Evolutionary conservation across 2,797 vertebrate species (phyloP).

Genomic region (Tapirus indicus): DNA sequence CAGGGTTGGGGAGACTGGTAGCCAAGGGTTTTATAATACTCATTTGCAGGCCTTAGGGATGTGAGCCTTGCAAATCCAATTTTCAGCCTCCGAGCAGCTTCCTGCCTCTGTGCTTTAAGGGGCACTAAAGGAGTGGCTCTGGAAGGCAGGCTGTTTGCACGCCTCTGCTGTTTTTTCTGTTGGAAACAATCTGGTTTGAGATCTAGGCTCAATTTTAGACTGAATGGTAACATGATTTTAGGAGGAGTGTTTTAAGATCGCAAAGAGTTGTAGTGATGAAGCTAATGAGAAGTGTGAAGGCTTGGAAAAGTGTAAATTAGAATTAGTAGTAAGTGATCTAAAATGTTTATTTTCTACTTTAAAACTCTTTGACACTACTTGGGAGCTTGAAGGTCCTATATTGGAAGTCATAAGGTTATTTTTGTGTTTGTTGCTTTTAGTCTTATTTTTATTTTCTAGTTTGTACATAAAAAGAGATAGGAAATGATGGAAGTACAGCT

Average conservation of each 20-base stretch:
- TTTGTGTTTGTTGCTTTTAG: constrained; percentile 29
- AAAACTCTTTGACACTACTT: neutral
- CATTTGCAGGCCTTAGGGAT: neutral
- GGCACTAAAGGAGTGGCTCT: neutral
- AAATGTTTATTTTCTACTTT: neutral
- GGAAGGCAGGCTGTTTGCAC: neutral
- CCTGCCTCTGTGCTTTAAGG: neutral
- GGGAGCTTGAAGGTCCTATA: neutral
- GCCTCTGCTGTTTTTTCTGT: too few species aligned
- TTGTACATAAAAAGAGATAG: constrained; percentile 19
- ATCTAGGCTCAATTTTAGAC: neutral
- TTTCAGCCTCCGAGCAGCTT: constrained; percentile 36
- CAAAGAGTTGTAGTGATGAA: neutral
- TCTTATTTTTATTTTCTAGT: constrained; percentile 41
- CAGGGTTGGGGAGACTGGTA: neutral
- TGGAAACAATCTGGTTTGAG: neutral
- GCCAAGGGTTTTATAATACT: neutral
- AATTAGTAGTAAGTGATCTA: neutral
- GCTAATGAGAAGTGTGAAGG: neutral
- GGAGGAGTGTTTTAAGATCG: neutral
- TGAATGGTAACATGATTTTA: neutral
- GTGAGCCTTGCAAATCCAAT: neutral
- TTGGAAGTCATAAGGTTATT: neutral
- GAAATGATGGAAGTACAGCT: constrained; percentile 5
- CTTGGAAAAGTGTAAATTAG: neutral